Percentiles rank a stretch among this genome's conserved stretches.
phyloP scores from a whole-genome alignment of 2,797 vertebrate species.

The Chaetophractus vellerosus region DNA sequence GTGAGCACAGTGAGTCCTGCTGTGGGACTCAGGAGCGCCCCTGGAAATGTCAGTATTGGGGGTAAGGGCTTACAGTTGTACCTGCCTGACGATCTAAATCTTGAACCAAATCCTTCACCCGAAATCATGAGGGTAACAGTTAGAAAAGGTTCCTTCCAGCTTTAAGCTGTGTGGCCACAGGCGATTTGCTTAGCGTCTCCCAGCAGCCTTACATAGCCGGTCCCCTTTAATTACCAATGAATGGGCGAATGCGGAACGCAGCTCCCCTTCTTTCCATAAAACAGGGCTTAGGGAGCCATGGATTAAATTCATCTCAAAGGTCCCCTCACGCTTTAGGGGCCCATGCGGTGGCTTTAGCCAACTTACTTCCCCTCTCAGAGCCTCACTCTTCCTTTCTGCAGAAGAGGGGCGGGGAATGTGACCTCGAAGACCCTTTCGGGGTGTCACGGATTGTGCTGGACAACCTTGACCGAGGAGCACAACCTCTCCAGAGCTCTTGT shows the following conservation, averaged over 20 bases:
- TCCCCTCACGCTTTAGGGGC: not conserved
- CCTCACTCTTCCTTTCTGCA: not conserved
- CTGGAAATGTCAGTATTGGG: not conserved
- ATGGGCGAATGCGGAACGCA: not conserved
- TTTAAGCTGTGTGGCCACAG: not conserved
- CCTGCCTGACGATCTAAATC: not conserved
- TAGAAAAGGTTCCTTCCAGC: not conserved
- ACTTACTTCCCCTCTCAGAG: conserved; percentile 69
- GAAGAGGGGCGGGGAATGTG: not conserved
- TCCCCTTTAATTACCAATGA: not conserved
- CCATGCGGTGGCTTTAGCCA: not conserved
- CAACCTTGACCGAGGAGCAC: not conserved
- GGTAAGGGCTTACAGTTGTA: not conserved
- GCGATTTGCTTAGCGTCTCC: not conserved
- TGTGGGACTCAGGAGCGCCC: not conserved
- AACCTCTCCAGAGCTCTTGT: not conserved
- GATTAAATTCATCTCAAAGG: not conserved
- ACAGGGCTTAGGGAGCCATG: not conserved
- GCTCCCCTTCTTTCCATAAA: not conserved
- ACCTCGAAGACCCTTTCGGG: not conserved
- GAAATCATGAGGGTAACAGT: not conserved
- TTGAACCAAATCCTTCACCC: not conserved
- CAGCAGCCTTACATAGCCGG: not conserved
- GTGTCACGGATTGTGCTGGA: not conserved
- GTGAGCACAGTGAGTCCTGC: not conserved